These are phyloP conservation scores for Drosophila miranda DNA, from an alignment of 1,140 invertebrate species.

Conservation along the genomic window DNA sequence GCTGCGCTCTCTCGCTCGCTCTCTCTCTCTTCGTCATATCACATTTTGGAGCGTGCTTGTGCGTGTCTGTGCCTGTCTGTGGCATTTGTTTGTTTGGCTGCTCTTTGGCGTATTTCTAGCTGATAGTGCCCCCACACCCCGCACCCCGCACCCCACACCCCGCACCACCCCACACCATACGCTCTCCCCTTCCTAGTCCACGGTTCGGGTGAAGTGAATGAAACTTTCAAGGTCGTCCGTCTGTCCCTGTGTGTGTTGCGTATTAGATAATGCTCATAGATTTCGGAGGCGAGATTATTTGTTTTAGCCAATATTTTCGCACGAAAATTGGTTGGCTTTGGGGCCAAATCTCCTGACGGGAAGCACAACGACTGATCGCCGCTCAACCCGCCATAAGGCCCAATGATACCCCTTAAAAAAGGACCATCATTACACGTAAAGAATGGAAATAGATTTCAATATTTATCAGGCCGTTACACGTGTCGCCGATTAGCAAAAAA, in stretches of 20 bases:
- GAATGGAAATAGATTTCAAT: conserved; percentile 4
- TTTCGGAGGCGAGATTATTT: conserved; percentile 51
- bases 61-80: conserved; percentile 41
- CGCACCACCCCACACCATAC: not conserved
- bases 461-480: conserved; percentile 64
- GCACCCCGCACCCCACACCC: not conserved
- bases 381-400: no score
- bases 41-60: conserved; percentile 27
- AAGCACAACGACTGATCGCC: no score
- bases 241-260: conserved; percentile 34
- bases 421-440: no score
- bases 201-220: conserved; percentile 73
- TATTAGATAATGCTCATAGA: conserved; percentile 73
- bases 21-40: conserved; percentile 9
- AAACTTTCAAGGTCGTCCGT: conserved; percentile 75
- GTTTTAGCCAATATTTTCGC: conserved; percentile 18
- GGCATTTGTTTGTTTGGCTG: conserved; percentile 53
- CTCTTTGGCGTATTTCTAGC: conserved; percentile 72
- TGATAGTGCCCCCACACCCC: conserved; percentile 51
- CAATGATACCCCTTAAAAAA: no score
- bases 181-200: not conserved
- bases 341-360: no score
- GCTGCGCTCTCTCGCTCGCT: no score
- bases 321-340: not conserved
- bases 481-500: conserved; percentile 58